phyloP scores from a whole-genome alignment of 2,113 vertebrate species.

The Talpa occidentalis region DNA sequence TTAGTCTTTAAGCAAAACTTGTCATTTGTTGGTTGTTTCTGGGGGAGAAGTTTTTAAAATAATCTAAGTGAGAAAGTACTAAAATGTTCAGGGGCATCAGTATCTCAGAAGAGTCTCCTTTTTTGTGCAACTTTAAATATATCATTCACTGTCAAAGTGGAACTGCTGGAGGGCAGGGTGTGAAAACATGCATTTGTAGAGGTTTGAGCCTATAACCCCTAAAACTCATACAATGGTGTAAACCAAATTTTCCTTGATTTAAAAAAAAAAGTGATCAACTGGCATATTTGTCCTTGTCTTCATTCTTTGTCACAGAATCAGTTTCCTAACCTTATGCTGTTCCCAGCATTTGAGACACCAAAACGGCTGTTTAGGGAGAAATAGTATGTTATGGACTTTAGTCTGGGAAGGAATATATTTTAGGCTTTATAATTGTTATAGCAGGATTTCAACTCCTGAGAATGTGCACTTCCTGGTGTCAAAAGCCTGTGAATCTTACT shows the following conservation, averaged over 20 bases:
- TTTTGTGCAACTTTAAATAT: not conserved
- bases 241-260: too few relatives aligned
- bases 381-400: not conserved
- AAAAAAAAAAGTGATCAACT: not conserved
- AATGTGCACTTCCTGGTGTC: not conserved
- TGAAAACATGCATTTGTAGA: too few relatives aligned
- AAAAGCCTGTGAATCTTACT: not conserved
- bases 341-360: not conserved
- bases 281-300: not conserved
- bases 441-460: not conserved
- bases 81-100: not conserved
- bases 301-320: not conserved
- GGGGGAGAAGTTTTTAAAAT: not conserved
- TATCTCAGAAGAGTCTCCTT: not conserved
- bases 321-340: not conserved
- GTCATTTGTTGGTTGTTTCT: not conserved
- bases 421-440: not conserved
- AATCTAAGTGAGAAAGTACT: not conserved
- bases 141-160: not conserved
- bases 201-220: too few relatives aligned
- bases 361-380: not conserved
- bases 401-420: not conserved
- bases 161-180: too few relatives aligned
- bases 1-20: constrained; percentile 5
- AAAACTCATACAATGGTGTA: too few relatives aligned